These are phyloP conservation scores for Agrypnus murinus DNA, from an alignment of 2,888 invertebrate genomes.

Conservation along the genomic window DNA sequence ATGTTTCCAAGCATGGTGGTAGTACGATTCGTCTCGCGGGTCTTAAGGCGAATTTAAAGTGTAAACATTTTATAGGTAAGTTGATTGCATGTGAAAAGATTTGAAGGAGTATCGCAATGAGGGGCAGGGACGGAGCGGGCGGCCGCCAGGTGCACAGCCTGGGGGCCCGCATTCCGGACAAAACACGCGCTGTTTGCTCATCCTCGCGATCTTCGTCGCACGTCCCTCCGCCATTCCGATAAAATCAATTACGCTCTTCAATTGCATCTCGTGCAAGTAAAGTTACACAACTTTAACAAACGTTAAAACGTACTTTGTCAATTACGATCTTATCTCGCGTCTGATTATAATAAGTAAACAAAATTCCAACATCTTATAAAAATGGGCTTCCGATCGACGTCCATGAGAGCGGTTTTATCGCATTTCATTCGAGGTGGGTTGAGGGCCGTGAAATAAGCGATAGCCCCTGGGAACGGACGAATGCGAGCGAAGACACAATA, in stretches of 20 bases:
- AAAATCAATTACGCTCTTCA: conserved; percentile 53
- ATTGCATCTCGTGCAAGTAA: conserved; percentile 39
- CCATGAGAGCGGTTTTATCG: conserved; percentile 12
- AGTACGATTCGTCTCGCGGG: conserved; percentile 37
- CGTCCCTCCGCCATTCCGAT: conserved; percentile 49
- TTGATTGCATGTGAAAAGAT: conserved; percentile 60
- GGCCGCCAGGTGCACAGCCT: conserved; percentile 69
- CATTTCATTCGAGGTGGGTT: conserved; percentile 31
- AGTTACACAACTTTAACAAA: conserved; percentile 38
- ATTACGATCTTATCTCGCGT: conserved; percentile 28
- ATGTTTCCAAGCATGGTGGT: background rate
- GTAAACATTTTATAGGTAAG: conserved; percentile 55
- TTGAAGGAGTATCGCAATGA: conserved; percentile 55
- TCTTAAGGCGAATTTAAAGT: conserved; percentile 43
- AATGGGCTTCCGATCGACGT: conserved; percentile 37
- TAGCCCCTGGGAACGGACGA: conserved; percentile 57
- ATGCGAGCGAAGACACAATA: conserved; percentile 58
- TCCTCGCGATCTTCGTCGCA: conserved; percentile 61
- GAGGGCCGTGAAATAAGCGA: conserved; percentile 56
- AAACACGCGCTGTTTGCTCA: conserved; percentile 70
- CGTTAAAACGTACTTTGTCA: conserved; percentile 40
- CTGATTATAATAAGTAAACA: conserved; percentile 37
- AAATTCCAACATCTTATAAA: conserved; percentile 34
- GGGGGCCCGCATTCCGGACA: conserved; percentile 69
- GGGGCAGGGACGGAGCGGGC: conserved; percentile 60